Conservation (phyloP, 2,888 invertebrate species). For the Ectropis crepuscularia region DNA sequence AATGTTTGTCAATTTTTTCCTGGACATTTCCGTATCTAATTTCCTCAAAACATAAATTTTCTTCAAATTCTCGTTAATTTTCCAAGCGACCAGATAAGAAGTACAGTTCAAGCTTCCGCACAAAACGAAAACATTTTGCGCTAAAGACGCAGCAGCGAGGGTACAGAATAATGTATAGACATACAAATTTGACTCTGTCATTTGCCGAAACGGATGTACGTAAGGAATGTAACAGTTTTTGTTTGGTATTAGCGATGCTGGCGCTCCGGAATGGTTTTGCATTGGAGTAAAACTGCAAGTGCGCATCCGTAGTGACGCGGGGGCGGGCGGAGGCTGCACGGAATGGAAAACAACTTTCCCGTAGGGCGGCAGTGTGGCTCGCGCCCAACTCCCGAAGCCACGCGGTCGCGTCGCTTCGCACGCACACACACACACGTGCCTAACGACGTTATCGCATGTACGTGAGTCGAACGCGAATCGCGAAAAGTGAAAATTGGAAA, state of each 20-base stretch:
- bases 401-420: slow-evolving; percentile 49
- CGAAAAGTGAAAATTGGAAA: slow-evolving; percentile 43
- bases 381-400: slow-evolving; percentile 56
- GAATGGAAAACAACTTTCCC: slow-evolving; percentile 66
- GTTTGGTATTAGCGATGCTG: not conserved
- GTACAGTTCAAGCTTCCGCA: slow-evolving; percentile 13
- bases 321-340: slow-evolving; percentile 75
- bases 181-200: not conserved
- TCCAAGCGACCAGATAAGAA: slow-evolving; percentile 24
- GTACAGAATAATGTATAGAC: slow-evolving; percentile 37
- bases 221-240: not conserved
- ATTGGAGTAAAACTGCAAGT: slow-evolving; percentile 67
- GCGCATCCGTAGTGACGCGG: slow-evolving; percentile 62
- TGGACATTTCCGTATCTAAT: slow-evolving; percentile 5
- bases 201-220: not conserved
- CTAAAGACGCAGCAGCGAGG: slow-evolving; percentile 21
- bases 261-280: not conserved
- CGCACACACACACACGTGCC: slow-evolving; percentile 33
- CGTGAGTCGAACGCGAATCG: slow-evolving; percentile 41
- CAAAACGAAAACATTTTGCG: slow-evolving; percentile 26
- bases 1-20: not conserved
- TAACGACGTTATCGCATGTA: slow-evolving; percentile 37
- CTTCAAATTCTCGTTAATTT: slow-evolving; percentile 26
- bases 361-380: slow-evolving; percentile 75
- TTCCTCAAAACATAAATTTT: slow-evolving; percentile 14